Evolutionary conservation across 1,140 invertebrate species (phyloP).

Genomic region (Drosophila ironensis): DNA sequence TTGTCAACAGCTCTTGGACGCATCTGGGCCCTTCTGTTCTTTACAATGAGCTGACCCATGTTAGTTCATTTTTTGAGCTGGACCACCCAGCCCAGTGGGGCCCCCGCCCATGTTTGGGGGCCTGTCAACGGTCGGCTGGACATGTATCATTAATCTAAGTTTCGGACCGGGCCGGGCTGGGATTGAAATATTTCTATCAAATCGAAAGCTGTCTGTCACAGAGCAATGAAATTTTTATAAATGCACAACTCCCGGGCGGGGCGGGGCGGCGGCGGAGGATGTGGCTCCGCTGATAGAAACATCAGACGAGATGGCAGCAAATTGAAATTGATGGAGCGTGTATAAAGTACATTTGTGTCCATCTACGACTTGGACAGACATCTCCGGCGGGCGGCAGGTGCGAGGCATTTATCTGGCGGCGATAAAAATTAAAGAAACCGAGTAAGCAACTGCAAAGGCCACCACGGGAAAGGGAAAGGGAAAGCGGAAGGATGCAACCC

Average conservation of each 20-base stretch:
- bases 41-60: slow-evolving; percentile 24
- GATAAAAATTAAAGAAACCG: slow-evolving; percentile 32
- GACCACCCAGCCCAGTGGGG: slow-evolving; percentile 23
- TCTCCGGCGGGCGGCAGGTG: slow-evolving; percentile 56
- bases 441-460: background rate
- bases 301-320: slow-evolving; percentile 49
- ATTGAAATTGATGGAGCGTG: slow-evolving; percentile 75
- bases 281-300: slow-evolving; percentile 59
- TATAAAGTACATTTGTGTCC: slow-evolving; percentile 63
- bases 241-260: slow-evolving; percentile 46
- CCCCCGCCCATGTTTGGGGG: background rate
- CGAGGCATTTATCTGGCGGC: slow-evolving; percentile 50
- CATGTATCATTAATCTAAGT: slow-evolving; percentile 71
- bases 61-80: slow-evolving; percentile 23
- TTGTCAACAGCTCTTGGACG: slow-evolving; percentile 59
- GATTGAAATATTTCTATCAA: slow-evolving; percentile 80
- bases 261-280: background rate
- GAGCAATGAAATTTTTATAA: slow-evolving; percentile 79
- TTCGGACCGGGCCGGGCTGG: slow-evolving; percentile 41
- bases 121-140: slow-evolving; percentile 63
- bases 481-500: slow-evolving; percentile 47
- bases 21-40: slow-evolving; percentile 3
- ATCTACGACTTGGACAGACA: slow-evolving; percentile 22
- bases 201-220: slow-evolving; percentile 79
- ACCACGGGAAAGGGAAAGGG: background rate